Evolutionary conservation across 2,888 invertebrate genomes (phyloP).

Genomic region (Spodoptera picta): DNA sequence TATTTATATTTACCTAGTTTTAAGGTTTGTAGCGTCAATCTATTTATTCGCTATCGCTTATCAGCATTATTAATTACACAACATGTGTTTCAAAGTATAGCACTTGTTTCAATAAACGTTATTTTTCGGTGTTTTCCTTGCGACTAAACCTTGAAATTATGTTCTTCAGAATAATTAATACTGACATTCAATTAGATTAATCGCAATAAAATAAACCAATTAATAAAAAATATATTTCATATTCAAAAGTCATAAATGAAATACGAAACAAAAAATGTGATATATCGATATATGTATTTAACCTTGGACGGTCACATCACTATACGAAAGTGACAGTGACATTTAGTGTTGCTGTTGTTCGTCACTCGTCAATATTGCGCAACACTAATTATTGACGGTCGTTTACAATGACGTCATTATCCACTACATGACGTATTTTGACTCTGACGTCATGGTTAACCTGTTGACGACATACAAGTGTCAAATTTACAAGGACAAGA

Average conservation of each 20-base stretch:
- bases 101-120: too few relatives aligned
- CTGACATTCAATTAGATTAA: slow-evolving; percentile 30
- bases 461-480: too few relatives aligned
- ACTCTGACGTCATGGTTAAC: slow-evolving; percentile 1
- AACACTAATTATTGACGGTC: slow-evolving; percentile 18
- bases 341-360: slow-evolving; percentile 27
- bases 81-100: too few relatives aligned
- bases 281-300: slow-evolving; percentile 49
- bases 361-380: slow-evolving; percentile 38
- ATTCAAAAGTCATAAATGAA: not conserved
- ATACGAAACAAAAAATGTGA: not conserved
- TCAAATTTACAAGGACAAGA: too few relatives aligned
- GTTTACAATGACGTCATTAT: slow-evolving; percentile 27
- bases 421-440: slow-evolving; percentile 2
- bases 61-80: too few relatives aligned
- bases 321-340: slow-evolving; percentile 59
- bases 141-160: too few relatives aligned
- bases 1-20: too few relatives aligned
- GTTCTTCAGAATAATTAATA: slow-evolving; percentile 12
- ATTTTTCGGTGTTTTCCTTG: too few relatives aligned
- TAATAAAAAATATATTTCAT: not conserved
- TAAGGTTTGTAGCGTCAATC: too few relatives aligned
- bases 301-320: slow-evolving; percentile 57
- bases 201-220: slow-evolving; percentile 11
- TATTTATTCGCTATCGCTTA: too few relatives aligned